Evolutionary conservation across 2,797 vertebrate species (phyloP).

Genomic region (Eurystomus glaucurus): DNA sequence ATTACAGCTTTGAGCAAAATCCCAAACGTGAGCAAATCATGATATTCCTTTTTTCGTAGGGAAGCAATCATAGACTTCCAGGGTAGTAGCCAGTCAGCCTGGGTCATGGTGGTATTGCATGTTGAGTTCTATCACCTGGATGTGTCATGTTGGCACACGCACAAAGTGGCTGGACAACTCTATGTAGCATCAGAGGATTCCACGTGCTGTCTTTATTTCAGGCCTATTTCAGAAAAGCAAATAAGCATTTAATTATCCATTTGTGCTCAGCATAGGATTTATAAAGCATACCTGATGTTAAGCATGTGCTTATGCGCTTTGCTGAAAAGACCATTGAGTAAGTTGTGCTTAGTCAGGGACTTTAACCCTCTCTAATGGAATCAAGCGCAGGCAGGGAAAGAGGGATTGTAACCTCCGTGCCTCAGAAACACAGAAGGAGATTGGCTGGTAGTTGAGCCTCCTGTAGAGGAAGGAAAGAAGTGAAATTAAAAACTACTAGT

Average conservation of each 20-base stretch:
- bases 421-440: not conserved
- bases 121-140: not conserved
- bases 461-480: not conserved
- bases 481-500: not conserved
- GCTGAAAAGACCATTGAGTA: not conserved
- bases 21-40: not conserved
- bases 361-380: not conserved
- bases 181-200: not conserved
- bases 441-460: not conserved
- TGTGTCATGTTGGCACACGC: not conserved
- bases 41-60: not conserved
- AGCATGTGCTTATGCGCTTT: not conserved
- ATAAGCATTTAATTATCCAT: not conserved
- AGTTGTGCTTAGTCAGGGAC: not conserved
- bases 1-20: not conserved
- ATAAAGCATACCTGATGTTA: conserved; percentile 1
- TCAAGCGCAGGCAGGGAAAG: not conserved
- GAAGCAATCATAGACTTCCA: not conserved
- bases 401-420: not conserved
- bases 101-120: not conserved
- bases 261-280: conserved; percentile 26
- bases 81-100: not conserved
- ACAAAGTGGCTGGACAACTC: not conserved
- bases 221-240: not conserved
- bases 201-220: not conserved